Evolutionary conservation across 1,140 invertebrate species (phyloP), one percentile per base, ranked within the genome.

Genomic region (Ostrea edulis): DNA sequence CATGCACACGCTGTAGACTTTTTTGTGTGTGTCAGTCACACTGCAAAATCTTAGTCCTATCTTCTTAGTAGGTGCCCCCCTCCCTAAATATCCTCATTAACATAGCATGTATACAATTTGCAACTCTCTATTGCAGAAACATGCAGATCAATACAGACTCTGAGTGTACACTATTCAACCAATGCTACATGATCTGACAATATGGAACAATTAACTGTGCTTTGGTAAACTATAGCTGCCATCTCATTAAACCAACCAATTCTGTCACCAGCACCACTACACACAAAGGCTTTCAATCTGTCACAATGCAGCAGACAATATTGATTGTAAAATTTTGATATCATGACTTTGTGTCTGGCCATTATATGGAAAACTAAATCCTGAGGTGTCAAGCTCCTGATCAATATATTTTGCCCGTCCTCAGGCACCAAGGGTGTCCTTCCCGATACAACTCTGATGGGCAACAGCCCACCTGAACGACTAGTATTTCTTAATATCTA

Each of bases 251-350:
- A 77, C 25, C 29, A 11, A 8, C 12, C 29, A 77, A 77, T 77
- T 77, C 29, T 25, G 68, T 77, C 68, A 77, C 25, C 68, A 12
- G 68, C 25, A 35, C 22, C 22, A 11, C 29, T 14, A 29, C 25
- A 29, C 68, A 29, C 68, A 77, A 25, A 77, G 25, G 68, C 68
- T 77, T 77, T 35, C 68, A 77, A 35, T 77, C 68, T 77, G 25
- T 25, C 3, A 25, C 29, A 77, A 14, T 14, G 29, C 68, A 29
- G 9, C 68, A 77, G 68, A 77, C 68, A 29, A 29, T 77, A 77
- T 77, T 77, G 68, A 77, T 77, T 77, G 68, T 77, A 29, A 35
- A 77, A 77, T 17, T 77, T 77, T 77, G 17, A 20, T 20, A 25
- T 77, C 68, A 77, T 29, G 29, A 35, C 68, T 77, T 35, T 29